These are phyloP conservation scores for Metopolophium dirhodum DNA, from an alignment of 1,140 invertebrate species.

Conservation along the genomic window DNA sequence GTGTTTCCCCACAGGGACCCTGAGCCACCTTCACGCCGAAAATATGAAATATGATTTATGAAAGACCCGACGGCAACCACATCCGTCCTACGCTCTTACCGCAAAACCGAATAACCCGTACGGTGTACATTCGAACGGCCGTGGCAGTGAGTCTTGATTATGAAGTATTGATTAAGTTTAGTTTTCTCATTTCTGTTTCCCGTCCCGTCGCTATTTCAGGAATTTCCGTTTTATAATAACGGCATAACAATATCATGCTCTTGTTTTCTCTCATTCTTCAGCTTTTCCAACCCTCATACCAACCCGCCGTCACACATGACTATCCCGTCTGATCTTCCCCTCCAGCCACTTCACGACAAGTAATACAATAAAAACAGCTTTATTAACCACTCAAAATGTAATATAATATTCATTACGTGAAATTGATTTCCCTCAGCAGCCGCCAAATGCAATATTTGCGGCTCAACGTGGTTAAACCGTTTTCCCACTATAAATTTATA, in stretches of 20 bases:
- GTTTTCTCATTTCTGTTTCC: not conserved
- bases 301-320: not conserved
- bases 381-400: not conserved
- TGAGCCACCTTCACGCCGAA: not conserved
- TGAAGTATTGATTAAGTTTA: conserved; percentile 2
- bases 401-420: not conserved
- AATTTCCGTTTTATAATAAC: not conserved
- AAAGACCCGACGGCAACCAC: not conserved
- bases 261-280: not conserved
- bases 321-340: not conserved
- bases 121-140: not conserved
- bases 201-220: not conserved
- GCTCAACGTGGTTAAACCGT: not conserved
- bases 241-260: not conserved
- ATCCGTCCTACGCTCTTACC: not conserved
- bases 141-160: not conserved
- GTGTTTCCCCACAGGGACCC: not conserved
- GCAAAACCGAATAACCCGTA: not conserved
- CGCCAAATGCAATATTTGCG: not conserved
- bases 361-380: not conserved
- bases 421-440: not conserved
- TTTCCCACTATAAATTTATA: not conserved
- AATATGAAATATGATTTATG: conserved; percentile 9
- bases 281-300: too few relatives aligned
- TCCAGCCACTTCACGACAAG: not conserved